Percentiles rank a stretch among this genome's conserved stretches.
Evolutionary conservation across 2,797 vertebrate species (phyloP).

Genomic region (Mionectes olivaceus): DNA sequence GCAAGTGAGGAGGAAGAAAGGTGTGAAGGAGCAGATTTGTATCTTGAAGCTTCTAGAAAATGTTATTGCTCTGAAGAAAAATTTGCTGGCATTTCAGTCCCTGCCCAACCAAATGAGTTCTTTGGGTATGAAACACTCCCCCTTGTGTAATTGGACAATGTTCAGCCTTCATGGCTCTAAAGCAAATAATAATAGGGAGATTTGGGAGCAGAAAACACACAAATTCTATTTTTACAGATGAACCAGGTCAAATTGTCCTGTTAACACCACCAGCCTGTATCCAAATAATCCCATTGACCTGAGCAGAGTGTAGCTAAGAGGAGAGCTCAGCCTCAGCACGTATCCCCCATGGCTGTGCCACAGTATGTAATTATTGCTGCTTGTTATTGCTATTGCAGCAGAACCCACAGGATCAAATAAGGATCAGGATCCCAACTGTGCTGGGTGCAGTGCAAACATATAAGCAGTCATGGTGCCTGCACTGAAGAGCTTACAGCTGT

Average conservation of each 20-base stretch:
- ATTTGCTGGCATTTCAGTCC: fast-evolving
- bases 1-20: not conserved
- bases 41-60: not conserved
- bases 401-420: conserved; percentile 51
- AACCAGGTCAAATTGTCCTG: not conserved
- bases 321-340: fast-evolving
- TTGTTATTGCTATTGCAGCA: conserved; percentile 29
- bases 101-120: not conserved
- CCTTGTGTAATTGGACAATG: not conserved
- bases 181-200: not conserved
- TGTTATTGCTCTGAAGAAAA: not conserved
- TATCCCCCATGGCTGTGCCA: not conserved
- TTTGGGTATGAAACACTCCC: not conserved
- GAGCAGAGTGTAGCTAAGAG: not conserved
- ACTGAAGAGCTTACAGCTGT: conserved; percentile 32
- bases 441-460: conserved; percentile 14
- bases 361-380: conserved; percentile 9
- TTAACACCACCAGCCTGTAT: not conserved
- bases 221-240: not conserved
- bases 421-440: conserved; percentile 20
- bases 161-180: not conserved
- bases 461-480: conserved; percentile 46
- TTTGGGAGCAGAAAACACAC: not conserved
- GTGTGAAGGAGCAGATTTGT: not conserved
- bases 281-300: conserved; percentile 1